A percentile compares a stretch with the other conserved stretches of the same genome.
Evolutionary conservation across 2,888 invertebrate species (phyloP).

Genomic region (Octonoba sinensis): DNA sequence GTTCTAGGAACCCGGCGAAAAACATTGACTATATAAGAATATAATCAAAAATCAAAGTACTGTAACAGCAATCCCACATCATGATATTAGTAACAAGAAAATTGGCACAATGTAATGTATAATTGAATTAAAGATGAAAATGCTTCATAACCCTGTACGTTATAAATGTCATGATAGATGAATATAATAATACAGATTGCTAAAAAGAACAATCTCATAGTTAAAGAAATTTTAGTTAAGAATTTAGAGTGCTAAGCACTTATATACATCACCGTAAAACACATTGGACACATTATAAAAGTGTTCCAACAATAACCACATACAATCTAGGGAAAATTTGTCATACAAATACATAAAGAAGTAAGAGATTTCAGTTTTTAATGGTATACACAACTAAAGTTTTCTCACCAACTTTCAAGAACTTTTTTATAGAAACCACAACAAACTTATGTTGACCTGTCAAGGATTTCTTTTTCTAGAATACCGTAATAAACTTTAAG

Average conservation of each 20-base stretch:
- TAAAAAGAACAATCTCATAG: conserved; percentile 29
- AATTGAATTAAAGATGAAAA: conserved; percentile 40
- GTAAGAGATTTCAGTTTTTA: not conserved
- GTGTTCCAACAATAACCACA: conserved; percentile 54
- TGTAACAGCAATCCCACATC: conserved; percentile 39
- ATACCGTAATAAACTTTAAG: too few species aligned
- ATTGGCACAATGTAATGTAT: conserved; percentile 49
- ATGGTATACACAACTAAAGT: too few species aligned
- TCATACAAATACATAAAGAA: not conserved
- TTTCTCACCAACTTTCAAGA: too few species aligned
- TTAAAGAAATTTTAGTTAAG: conserved; percentile 38
- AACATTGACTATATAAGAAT: conserved; percentile 40
- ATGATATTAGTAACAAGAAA: conserved; percentile 47
- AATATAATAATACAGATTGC: conserved; percentile 35
- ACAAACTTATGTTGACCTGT: too few species aligned
- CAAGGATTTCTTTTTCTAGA: too few species aligned
- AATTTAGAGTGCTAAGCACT: conserved; percentile 65
- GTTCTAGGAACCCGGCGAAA: conserved; percentile 55
- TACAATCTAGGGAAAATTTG: not conserved
- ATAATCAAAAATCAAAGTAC: conserved; percentile 43
- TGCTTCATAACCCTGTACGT: conserved; percentile 35
- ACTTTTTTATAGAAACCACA: too few species aligned
- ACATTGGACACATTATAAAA: conserved; percentile 51
- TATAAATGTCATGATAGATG: conserved; percentile 44
- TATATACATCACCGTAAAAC: conserved; percentile 57